These are phyloP conservation scores for Boulengeromyrus knoepffleri DNA, from an alignment of 2,113 vertebrate species.

Conservation along the genomic window DNA sequence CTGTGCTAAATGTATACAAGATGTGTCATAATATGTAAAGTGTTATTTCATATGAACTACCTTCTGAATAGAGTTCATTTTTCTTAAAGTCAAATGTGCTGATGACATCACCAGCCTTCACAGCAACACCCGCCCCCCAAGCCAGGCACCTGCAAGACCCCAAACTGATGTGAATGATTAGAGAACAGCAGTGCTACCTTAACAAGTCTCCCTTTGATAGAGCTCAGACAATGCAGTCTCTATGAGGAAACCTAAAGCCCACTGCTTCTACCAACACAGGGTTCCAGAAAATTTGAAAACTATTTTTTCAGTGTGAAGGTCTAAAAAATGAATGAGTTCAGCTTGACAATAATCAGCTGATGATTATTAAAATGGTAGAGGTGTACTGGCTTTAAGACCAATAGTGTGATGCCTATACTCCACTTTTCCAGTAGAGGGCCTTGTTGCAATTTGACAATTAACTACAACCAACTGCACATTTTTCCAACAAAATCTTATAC, in stretches of 20 bases:
- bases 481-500: neutral
- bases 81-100: neutral
- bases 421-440: neutral
- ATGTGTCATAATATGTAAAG: neutral
- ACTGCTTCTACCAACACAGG: neutral
- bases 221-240: conserved; percentile 11
- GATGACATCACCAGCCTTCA: neutral
- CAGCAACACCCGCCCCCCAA: neutral
- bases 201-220: conserved; percentile 13
- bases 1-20: neutral
- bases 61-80: neutral
- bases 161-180: conserved; percentile 13
- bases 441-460: neutral
- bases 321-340: neutral
- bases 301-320: neutral
- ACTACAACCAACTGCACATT: neutral
- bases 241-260: neutral
- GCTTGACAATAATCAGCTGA: neutral
- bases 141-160: neutral
- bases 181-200: neutral
- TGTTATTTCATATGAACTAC: neutral
- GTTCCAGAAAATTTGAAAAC: neutral
- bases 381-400: neutral
- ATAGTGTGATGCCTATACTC: neutral
- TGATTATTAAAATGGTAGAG: neutral